A percentile compares a stretch with the other conserved stretches of the same genome.
Conservation (phyloP, 2,888 invertebrate genomes). For the Yponomeuta evonymella region DNA sequence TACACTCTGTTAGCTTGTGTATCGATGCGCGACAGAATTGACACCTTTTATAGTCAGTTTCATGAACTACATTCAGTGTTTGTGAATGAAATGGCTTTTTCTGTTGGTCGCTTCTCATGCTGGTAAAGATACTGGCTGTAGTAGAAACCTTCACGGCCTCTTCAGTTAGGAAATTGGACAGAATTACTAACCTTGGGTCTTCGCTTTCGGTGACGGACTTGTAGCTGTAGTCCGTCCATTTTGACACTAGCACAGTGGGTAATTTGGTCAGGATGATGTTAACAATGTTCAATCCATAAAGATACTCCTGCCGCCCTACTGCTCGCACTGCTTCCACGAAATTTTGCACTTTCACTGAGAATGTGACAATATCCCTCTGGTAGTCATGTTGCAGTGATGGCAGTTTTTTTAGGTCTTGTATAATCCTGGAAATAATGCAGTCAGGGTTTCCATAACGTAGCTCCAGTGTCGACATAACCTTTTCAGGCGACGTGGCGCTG, state of each 20-base stretch:
- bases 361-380: slow-evolving; percentile 25
- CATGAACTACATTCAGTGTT: neutral
- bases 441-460: no score
- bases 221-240: slow-evolving; percentile 12
- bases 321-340: slow-evolving; percentile 23
- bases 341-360: slow-evolving; percentile 26
- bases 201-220: neutral
- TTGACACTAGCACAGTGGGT: slow-evolving; percentile 1
- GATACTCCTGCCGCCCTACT: slow-evolving; percentile 12
- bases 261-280: neutral
- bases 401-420: slow-evolving; percentile 25
- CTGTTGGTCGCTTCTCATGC: neutral
- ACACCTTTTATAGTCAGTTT: slow-evolving; percentile 14
- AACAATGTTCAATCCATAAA: neutral
- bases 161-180: slow-evolving; percentile 1
- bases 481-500: no score
- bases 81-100: neutral
- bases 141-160: slow-evolving; percentile 10
- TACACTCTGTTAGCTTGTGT: slow-evolving; percentile 24
- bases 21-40: slow-evolving; percentile 19
- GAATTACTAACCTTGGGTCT: neutral
- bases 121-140: neutral
- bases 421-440: slow-evolving; percentile 19
- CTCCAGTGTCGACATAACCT: no score
- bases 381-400: slow-evolving; percentile 23